Conservation (phyloP, 2,797 vertebrate genomes). For the Allobates femoralis region DNA sequence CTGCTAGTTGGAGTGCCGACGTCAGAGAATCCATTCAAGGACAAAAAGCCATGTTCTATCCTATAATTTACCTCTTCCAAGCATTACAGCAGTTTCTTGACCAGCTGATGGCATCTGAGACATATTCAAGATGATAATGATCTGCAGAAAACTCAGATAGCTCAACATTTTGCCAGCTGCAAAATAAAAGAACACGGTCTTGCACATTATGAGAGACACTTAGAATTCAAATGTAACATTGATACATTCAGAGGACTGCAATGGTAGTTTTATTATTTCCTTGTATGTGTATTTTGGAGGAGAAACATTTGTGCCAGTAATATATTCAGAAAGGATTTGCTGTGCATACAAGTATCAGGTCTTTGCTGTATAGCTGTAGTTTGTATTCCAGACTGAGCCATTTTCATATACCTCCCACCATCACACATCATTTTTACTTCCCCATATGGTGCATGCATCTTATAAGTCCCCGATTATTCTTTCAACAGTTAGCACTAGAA, state of each 20-base stretch:
- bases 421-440: neutral
- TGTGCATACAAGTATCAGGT: constrained; percentile 17
- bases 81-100: constrained; percentile 44
- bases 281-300: neutral
- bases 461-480: neutral
- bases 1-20: constrained; percentile 94
- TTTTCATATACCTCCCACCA: neutral
- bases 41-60: constrained; percentile 96
- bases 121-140: constrained; percentile 6
- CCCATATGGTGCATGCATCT: neutral
- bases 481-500: neutral
- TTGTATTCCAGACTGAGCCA: constrained; percentile 5
- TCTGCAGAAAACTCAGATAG: constrained; percentile 42
- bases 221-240: constrained; percentile 24
- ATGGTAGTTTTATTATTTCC: constrained; percentile 20
- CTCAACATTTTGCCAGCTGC: constrained; percentile 44
- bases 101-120: constrained; percentile 46
- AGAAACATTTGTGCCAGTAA: constrained; percentile 20
- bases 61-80: constrained; percentile 79
- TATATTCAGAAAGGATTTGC: constrained; percentile 32
- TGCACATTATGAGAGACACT: constrained; percentile 53
- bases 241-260: constrained; percentile 34
- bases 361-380: constrained; percentile 17
- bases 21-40: constrained; percentile 97
- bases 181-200: constrained; percentile 43